Base-by-base conservation (phyloP, 1,140 invertebrate species). In the Ptiloglossa arizonensis region DNA sequence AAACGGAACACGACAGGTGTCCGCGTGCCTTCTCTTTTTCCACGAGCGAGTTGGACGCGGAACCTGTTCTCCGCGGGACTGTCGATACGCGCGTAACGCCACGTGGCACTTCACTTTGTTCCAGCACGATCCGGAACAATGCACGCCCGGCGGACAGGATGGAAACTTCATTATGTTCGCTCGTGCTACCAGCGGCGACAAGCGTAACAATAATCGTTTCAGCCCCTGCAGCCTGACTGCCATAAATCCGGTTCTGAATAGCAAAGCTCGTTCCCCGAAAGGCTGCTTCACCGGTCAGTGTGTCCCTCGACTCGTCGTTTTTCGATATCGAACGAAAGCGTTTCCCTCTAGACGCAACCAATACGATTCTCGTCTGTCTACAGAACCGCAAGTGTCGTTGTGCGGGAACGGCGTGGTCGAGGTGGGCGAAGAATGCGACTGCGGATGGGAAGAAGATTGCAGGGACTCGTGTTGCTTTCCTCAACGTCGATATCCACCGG, bases 161-260 rank as follows among this genome's bases (percentile, higher is more conserved):
- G 98, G 98, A 24, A 99, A 99, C 93, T 99, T 97, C 92, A 99
- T 99, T 88, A 99, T 99, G 98, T 99, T 98, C 91, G 97, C 97
- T 2, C 95, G 97, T 78, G 98, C 98, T 41, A 99, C 98, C 48
- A 98, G 98, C 81, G 98, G 98, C 27, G 97, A 98, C 93, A 97
- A 98, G 89, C 96, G 96, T 88, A 99, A 99, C 93, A 99, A 99
- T 93, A 98, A 98, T 91, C 96, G 97, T 88, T 98, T 99, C 91
- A 98, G 97, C 29, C 96, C 96, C 0, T 99, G 96, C 89, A 99
- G 98, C 66, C 93, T 99, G 46, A 96, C 97, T 87, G 98, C 97
- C 87, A 99, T 99, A 86, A 98, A 98, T 91, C 97, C 97, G 0
- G 98, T 99, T 29, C 94, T 99, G 54, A 98, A 98, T 92, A 96